Evolutionary conservation across 2,888 invertebrate genomes (phyloP), one percentile per base, ranked within the genome.

Genomic region (Mellilla xanthometata): DNA sequence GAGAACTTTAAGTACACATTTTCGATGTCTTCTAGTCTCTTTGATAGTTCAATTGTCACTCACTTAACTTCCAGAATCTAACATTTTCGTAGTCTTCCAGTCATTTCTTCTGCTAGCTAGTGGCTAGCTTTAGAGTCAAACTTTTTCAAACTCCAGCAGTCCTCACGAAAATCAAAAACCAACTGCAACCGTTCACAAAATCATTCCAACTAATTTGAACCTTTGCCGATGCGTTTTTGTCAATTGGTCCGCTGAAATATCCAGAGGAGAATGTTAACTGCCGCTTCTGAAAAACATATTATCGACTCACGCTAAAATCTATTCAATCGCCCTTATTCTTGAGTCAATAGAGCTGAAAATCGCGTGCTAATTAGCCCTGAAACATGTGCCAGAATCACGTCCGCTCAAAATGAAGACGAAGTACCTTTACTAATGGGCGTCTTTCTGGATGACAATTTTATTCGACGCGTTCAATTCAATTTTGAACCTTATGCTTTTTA

Each of bases 401-500:
- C 30, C n/a, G 41, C 39, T 15, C 38, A 39, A 49, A 85, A 88
- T 89, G 76, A 87, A 89, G 89, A 89, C 81, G 79, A 68, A 88
- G 72, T 79, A 73, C 68, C 58, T 76, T 69, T 68, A 66, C 85
- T 88, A 88, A 88, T 88, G 89, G 89, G 88, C 88, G 89, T 83
- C 73, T 76, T 79, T 81, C 71, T 60, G 70, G 81, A 70, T 85
- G 87, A 87, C 86, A 88, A 76, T 84, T 72, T 77, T 71, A 71
- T 76, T 69, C 65, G 60, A 11, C 19, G 0, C 2, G 12, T 3
- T 0, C 1, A 15, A 27, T 42, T 36, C 12, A 6, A 69, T 39
- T 54, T 4, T 50, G 28, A 53, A 40, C 58, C 55, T 28, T 76
- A 59, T n/a, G 0, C 0, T 0, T 0, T 15, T 0, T 8, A 0